Evolutionary conservation across 2,113 vertebrate genomes (phyloP), one percentile per base, ranked within the genome.

Genomic region (Syngnathoides biaculeatus): DNA sequence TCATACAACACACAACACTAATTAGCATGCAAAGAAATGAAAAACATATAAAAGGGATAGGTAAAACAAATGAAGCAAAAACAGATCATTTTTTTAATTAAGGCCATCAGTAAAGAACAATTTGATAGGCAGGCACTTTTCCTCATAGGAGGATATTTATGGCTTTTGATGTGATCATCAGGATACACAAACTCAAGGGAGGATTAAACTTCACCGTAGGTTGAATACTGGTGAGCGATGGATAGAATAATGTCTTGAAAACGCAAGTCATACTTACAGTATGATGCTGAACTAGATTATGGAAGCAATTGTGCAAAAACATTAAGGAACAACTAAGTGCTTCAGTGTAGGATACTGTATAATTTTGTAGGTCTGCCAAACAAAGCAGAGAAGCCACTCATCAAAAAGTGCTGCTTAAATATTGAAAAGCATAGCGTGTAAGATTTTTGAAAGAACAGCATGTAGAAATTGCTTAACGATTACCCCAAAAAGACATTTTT

Each of bases 371-470:
- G 65, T 64, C 50, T 30, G 30, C 39, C 56, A 67, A 42, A 52
- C 26, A 17, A 60, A 22, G 8, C 63, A 50, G 24, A 70, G 6
- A 63, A 68, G 14, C 45, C 3, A 42, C 50, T 48, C 2, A 66
- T 69, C n/a, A 56, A 64, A 74, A 77, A 69, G 65, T 81, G 56
- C 52, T 20, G 45, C 64, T 65, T 63, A 52, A 58, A 63, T 57
- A 69, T 45, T 65, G 80, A 84, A 75, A 71, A 69, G 77, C 66
- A 76, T 73, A 77, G 70, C 76, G 68, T 84, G 45, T 73, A 40
- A 69, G 57, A 62, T 71, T 53, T 72, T 50, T 27, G 73, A 75
- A 38, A 61, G 47, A 65, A 75, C 24, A 77, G 39, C 70, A 68
- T 61, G 68, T 61, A 53, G 50, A 61, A 69, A 78, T 42, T 24